Conservation (phyloP, 30 jellyfish, hydroid and myxozoan species). For the Catostylus mosaicus region DNA sequence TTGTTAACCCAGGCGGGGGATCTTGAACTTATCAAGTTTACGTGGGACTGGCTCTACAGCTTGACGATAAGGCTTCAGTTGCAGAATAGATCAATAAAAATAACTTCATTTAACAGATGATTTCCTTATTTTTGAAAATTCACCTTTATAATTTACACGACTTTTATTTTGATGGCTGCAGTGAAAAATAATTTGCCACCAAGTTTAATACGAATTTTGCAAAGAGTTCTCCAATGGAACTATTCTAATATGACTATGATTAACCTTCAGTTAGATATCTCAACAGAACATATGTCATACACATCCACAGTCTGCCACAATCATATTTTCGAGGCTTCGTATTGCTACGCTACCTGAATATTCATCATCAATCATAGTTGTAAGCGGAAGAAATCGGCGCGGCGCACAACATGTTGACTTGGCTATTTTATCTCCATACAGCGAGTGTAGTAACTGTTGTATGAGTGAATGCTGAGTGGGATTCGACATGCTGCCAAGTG, state of each 20-base stretch:
- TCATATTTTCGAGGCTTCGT: slow-evolving; percentile 69
- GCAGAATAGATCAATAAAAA: too few relatives aligned
- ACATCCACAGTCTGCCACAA: slow-evolving; percentile 83
- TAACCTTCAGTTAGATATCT: too few relatives aligned
- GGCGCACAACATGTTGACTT: slow-evolving; percentile 72
- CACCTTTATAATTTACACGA: neutral
- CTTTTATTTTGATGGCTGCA: neutral
- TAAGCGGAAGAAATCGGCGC: slow-evolving; percentile 43
- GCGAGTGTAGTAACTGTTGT: slow-evolving; percentile 60
- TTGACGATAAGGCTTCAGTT: too few relatives aligned
- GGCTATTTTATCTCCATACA: slow-evolving; percentile 56
- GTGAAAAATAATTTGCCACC: neutral
- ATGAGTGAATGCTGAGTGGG: slow-evolving; percentile 71
- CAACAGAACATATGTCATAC: too few relatives aligned
- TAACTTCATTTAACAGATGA: neutral
- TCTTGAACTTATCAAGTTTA: too few relatives aligned
- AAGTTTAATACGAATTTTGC: neutral
- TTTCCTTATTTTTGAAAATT: neutral
- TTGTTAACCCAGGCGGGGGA: too few relatives aligned
- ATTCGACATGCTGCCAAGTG: slow-evolving; percentile 61
- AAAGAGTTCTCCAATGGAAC: neutral
- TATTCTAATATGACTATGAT: too few relatives aligned
- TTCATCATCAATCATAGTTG: slow-evolving; percentile 40
- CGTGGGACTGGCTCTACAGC: too few relatives aligned
- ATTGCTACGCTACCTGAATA: slow-evolving; percentile 41